Base-by-base conservation (phyloP, 2,797 vertebrate species). In the Halcyon badia region DNA sequence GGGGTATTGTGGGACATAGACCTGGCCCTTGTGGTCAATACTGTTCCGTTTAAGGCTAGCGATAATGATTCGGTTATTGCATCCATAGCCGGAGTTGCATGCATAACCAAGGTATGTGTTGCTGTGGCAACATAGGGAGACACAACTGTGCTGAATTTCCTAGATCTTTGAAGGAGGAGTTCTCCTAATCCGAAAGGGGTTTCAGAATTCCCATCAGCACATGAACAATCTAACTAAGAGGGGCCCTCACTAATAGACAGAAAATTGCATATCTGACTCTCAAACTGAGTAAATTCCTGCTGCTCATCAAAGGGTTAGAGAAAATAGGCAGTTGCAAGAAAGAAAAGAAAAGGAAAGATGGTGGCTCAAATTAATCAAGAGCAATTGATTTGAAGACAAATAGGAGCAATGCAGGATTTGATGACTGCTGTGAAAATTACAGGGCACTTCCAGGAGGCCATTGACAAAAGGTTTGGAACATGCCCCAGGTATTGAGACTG, bases 91-190 rank as follows among this genome's bases (percentile, higher is more conserved):
- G 41, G 62, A 78, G 41, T 44, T 95, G 57, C 22, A 52, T 35
- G 20, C 4, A 0, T 73, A 71, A 87, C 60, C 35, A 80, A 89
- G 52, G 64, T 77, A 31, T 75, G 42, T 72, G 80, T 86, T 90
- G 70, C 88, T 96, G 70, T 82, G 62, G 77, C 75, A 82, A 82
- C 81, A 22, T 1, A 56, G 61, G 37, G 71, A 56, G 51, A 60
- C 79, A 90, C 70, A 90, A 70, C 68, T 94, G 62, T 87, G 42
- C 70, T 95, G 92, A 90, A 69, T 95, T 95, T 92, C 66, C 25
- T 37, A 48, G 42, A 14, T 76, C 56, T 94, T 70, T 91, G 84
- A 90, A 68, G 57, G 18, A 68, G 56, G 31, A 80, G 46, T 83
- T 89, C 48, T 66, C 31, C 49, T 79, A 69, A 72, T 46, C 51